Evolutionary conservation across 2,113 vertebrate genomes (phyloP), one percentile per base, ranked within the genome.

Genomic region (Oreochromis aureus): DNA sequence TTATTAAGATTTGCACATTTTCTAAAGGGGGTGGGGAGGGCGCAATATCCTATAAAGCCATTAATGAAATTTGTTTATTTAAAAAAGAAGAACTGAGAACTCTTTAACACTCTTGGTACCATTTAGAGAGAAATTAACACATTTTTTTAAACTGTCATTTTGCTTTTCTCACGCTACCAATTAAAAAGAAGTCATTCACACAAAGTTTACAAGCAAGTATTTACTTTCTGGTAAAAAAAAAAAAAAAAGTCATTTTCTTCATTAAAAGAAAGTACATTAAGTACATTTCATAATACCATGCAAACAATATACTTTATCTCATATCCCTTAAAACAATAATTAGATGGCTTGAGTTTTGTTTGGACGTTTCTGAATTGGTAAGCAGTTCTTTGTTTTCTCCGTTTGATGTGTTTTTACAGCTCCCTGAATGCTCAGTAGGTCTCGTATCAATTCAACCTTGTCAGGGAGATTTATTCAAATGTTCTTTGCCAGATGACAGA

Each of bases 1-100:
- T 66, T 11, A 36, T 19, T 53, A 9, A 19, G 10, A 19, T 61
- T 71, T 83, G 36, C 36, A 85, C 12, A 51, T 55, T 66, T 66
- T 11, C 19, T 39, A 19, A 69, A 39, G 34, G 61, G 34, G 61
- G 19, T 22, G 34, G 19, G 34, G 34, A 39, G 5, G 11, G 11
- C 19, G 61, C 19, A 66, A 87, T 80, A 73, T 84, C 80, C 22
- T 79, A 22, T 48, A 16, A 73, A 84, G 66, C 55, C 4, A 83
- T 44, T 22, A 87, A 55, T 59, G 15, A 13, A 59, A 30, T 59
- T 48, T 46, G 44, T 32, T 55, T 3, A 48, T 61, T 46, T 22
- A 55, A 39, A 51, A 88, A 90, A 79, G 19, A 93, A 61, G 82
- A 92, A 92, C 80, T 89, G 63, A 91, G 36, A 86, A 48, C 55